phyloP scores from a whole-genome alignment of 2,888 invertebrate species.

The Temnothorax rugatulus region DNA sequence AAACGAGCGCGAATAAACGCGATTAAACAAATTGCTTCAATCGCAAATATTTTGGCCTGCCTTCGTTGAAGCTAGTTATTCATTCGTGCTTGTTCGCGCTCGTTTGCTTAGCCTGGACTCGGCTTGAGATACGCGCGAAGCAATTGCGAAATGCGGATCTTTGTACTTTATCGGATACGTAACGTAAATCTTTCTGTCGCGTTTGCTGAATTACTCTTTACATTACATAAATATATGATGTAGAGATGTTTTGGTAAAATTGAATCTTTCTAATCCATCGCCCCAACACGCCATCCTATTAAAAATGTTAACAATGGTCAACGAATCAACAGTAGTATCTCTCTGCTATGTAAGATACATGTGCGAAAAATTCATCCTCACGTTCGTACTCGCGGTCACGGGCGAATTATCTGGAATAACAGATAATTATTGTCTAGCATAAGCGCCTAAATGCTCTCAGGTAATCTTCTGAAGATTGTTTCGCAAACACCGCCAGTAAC shows the following conservation, averaged over 20 bases:
- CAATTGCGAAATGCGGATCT: conserved; percentile 38
- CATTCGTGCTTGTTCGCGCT: neutral
- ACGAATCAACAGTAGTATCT: neutral
- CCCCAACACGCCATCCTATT: conserved; percentile 7
- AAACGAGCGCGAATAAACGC: neutral
- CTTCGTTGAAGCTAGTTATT: neutral
- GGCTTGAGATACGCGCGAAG: conserved; percentile 1
- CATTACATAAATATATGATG: conserved; percentile 17
- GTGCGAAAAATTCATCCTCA: conserved; percentile 11
- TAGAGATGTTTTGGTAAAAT: conserved; percentile 22
- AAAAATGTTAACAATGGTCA: conserved; percentile 33
- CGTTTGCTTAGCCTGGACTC: neutral
- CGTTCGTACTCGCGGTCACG: conserved; percentile 2
- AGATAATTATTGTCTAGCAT: conserved; percentile 69
- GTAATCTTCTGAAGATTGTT: conserved; percentile 67
- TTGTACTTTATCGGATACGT: conserved; percentile 47
- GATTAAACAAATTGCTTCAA: neutral
- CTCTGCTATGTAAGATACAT: conserved; percentile 3
- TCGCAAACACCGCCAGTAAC: conserved; percentile 60
- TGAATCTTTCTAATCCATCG: conserved; percentile 19
- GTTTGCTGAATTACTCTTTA: conserved; percentile 8
- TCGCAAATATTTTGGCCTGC: neutral
- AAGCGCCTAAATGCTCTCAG: conserved; percentile 70
- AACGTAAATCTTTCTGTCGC: conserved; percentile 31
- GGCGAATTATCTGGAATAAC: conserved; percentile 45